These are phyloP conservation scores for Theristus sp. DNA, from an alignment of 2,888 invertebrate genomes.

Conservation along the genomic window DNA sequence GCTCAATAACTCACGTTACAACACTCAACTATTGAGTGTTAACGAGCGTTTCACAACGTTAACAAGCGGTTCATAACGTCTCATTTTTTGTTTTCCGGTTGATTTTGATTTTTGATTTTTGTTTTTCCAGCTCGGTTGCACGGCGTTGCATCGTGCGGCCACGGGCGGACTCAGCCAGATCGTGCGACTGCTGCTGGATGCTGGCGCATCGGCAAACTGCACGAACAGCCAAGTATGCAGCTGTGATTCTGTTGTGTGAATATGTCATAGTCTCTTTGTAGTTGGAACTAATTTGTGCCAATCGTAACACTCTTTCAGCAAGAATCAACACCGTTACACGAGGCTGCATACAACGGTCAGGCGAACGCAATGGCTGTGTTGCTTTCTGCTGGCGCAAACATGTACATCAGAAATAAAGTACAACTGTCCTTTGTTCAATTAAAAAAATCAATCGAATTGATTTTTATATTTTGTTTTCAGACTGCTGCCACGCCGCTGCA, in stretches of 20 bases:
- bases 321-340: conserved; percentile 80
- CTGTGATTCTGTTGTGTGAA: too few species aligned
- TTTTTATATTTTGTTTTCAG: conserved; percentile 24
- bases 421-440: conserved; percentile 3
- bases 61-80: too few species aligned
- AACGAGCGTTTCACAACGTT: too few species aligned
- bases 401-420: conserved; percentile 32
- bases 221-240: too few species aligned
- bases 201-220: conserved; percentile 47
- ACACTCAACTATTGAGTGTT: too few species aligned
- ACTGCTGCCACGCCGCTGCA: conserved; percentile 84
- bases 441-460: neutral
- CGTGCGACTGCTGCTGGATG: conserved; percentile 48
- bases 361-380: conserved; percentile 60
- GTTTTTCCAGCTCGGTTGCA: conserved; percentile 50
- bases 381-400: conserved; percentile 44
- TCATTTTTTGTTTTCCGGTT: too few species aligned
- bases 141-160: conserved; percentile 56
- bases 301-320: conserved; percentile 43
- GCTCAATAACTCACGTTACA: too few species aligned
- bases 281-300: too few species aligned
- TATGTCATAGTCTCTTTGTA: too few species aligned
- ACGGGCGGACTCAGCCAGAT: conserved; percentile 62
- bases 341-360: conserved; percentile 84
- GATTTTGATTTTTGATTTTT: too few species aligned